Percentiles rank a stretch among this genome's conserved stretches.
Evolutionary conservation across 2,888 invertebrate genomes (phyloP).

Genomic region (Epirrhoe tristata): DNA sequence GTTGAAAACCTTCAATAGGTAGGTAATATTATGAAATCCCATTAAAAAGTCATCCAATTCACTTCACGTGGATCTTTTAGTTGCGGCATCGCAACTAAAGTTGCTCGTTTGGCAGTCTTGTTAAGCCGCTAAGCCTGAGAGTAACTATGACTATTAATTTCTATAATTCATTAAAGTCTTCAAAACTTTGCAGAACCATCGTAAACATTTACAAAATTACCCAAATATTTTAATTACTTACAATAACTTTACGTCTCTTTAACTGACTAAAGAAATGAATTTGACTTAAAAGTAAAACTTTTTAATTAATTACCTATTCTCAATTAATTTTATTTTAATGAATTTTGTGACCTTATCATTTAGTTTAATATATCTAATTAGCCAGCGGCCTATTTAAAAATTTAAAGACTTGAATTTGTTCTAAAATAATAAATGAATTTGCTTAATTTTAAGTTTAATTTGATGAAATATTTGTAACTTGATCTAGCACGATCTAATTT

Average conservation of each 20-base stretch:
- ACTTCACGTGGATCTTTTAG: neutral
- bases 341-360: constrained; percentile 12
- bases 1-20: too few relatives aligned
- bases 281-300: neutral
- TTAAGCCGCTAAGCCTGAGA: too few relatives aligned
- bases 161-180: too few relatives aligned
- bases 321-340: constrained; percentile 2
- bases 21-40: too few relatives aligned
- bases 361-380: constrained; percentile 4
- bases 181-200: neutral
- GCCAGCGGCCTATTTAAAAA: neutral
- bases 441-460: neutral
- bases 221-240: neutral
- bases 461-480: neutral
- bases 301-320: neutral
- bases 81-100: neutral
- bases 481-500: neutral
- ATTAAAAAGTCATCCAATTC: neutral
- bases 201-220: neutral
- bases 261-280: neutral
- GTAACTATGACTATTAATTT: too few relatives aligned
- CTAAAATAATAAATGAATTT: neutral
- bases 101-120: neutral
- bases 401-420: constrained; percentile 9
- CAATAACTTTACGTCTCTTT: neutral